phyloP scores from a whole-genome alignment of 1,140 invertebrate species.

The Megathymus violae region DNA sequence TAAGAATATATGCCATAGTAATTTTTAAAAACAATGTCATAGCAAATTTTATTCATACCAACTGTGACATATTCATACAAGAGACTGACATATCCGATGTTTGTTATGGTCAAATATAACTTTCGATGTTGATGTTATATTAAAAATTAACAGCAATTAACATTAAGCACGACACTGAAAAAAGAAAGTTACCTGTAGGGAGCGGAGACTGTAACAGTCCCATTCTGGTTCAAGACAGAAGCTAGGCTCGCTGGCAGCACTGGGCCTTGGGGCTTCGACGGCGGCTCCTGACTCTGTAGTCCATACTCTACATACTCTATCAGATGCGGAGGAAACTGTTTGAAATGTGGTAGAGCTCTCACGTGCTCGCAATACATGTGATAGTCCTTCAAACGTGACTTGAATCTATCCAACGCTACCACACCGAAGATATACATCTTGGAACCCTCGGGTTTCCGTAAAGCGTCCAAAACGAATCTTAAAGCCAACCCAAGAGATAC shows the following conservation, averaged over 20 bases:
- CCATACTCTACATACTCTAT: constrained; percentile 97
- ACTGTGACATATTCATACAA: no score
- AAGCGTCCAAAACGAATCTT: constrained; percentile 95
- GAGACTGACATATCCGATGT: no score
- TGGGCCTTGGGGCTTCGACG: constrained; percentile 89
- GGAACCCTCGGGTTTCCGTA: constrained; percentile 94
- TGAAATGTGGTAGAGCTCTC: constrained; percentile 94
- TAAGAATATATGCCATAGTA: no score
- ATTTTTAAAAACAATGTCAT: no score
- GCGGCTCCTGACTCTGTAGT: constrained; percentile 93
- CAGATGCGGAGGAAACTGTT: constrained; percentile 94
- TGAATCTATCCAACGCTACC: constrained; percentile 96
- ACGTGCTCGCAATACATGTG: constrained; percentile 98
- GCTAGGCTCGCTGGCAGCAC: constrained; percentile 87
- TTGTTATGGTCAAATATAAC: no score
- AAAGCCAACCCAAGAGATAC: constrained; percentile 94
- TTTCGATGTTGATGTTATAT: no score
- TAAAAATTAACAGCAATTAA: background rate
- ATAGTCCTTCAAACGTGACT: constrained; percentile 95
- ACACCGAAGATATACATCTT: constrained; percentile 99
- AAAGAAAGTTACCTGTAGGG: constrained; percentile 63
- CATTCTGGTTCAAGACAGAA: constrained; percentile 82
- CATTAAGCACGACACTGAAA: background rate
- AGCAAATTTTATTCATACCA: no score
- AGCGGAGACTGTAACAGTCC: constrained; percentile 62